Evolutionary conservation across 2,888 invertebrate genomes (phyloP), one percentile per base, ranked within the genome.

Genomic region (Deilephila elpenor): DNA sequence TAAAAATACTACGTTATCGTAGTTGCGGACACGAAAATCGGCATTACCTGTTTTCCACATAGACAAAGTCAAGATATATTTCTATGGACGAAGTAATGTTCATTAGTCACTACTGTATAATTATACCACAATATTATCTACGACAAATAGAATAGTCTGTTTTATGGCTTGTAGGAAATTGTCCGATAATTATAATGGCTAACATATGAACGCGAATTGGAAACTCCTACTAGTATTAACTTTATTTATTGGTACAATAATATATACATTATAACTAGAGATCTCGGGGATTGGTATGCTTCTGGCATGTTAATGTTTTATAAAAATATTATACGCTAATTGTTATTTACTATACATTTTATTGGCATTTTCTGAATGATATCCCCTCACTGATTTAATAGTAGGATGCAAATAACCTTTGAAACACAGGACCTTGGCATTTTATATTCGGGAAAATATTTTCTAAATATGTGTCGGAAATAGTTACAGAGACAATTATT

Each of bases 171-270:
- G 44, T 20, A 25, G 44, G 71, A 78, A 83, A 82, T 82, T 75
- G 76, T 82, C 77, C 71, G 73, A 78, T 86, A 87, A 86, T 86
- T 83, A 85, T 79, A 80, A 83, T 81, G 80, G 77, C 75, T 81
- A 81, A 79, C 79, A 83, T 80, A 80, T 78, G 78, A 74, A 78
- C 25, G 25, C 25, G 44, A 20, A 25, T 67, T 20, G 14, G 17
- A 53, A 51, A 81, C 82, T 80, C 80, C 78, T 82, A 83, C 86
- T 79, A 82, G 80, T 77, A 82, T 83, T 84, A 83, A 76, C 75
- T 79, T 83, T 84, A 84, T 67, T 67, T 20, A 25, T 67, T 67
- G 64, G 5, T 20, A 5, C 5, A 67, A 37, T 34, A 37, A 62
- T 62, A 37, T 8, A 7, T 32, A 34, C 32, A 19, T 62, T 62